Base-by-base conservation (phyloP, 2,888 invertebrate species). In the Hirtodrosophila cameraria region DNA sequence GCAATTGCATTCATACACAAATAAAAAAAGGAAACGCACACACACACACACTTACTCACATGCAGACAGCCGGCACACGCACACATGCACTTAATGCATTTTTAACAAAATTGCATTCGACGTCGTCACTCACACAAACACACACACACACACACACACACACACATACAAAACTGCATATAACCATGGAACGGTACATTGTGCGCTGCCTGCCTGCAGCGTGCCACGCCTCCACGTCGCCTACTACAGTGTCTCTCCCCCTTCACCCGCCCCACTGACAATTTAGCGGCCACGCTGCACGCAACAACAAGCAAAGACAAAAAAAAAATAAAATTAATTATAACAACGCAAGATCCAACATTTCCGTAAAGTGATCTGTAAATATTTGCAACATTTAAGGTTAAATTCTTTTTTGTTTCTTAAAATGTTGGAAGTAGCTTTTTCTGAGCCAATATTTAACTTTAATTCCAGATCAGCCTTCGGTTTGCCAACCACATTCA, bases 51-150 rank as follows among this genome's bases (percentile, higher is more conserved):
- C 38, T 49, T 8, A 48, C 27, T 41, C 20, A 36, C 13, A 30
- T 53, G 52, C 33, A 48, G 45, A 48, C 11, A 31, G 20, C 27
- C 11, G 8, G 45, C 45, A 39, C 48, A 49, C 48, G 36, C 45
- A 68, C 77, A 72, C 64, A 72, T 85, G 66, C 70, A 74, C 73
- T 77, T 68, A 71, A 76, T 84, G 81, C 79, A 84, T 79, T 87
- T 87, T 88, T 85, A 80, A 82, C 82, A 83, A 88, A 86, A 88
- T 87, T 82, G 77, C 86, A 86, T 83, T 88, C 86, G 76, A 62
- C 80, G 76, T 75, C 75, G 77, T 68, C 75, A 67, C 52, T 58
- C 65, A 60, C 66, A 77, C 71, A 54, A 23, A 11, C 33, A 59
- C 31, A 43, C 20, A 36, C 41, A 35, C 39, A 59, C 41, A 33